These are phyloP conservation scores for Arenicola marina DNA, from an alignment of 2,888 invertebrate species.

Conservation along the genomic window DNA sequence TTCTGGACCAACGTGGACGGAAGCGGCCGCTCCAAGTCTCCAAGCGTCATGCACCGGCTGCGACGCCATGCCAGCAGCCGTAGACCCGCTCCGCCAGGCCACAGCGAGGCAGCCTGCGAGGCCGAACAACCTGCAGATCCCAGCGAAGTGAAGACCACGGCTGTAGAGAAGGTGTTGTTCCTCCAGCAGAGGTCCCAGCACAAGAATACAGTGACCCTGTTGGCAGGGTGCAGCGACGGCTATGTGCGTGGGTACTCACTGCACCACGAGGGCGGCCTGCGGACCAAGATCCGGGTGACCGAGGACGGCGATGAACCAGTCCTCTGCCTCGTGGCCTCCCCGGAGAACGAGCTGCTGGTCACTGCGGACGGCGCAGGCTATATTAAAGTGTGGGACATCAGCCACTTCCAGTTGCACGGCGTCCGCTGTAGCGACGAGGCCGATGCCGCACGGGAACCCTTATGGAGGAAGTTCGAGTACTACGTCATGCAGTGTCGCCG, in stretches of 20 bases:
- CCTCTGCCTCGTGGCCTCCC: conserved; percentile 61
- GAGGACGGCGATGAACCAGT: neutral
- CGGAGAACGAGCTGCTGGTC: conserved; percentile 71
- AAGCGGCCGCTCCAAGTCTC: no score
- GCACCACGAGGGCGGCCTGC: neutral
- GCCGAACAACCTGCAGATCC: no score
- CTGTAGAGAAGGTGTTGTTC: neutral
- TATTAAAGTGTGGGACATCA: conserved; percentile 34
- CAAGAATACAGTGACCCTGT: neutral
- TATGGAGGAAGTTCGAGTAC: neutral
- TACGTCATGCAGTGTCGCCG: neutral
- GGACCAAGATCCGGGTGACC: neutral
- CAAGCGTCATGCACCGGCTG: no score
- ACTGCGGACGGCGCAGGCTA: conserved; percentile 58
- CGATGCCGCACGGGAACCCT: neutral
- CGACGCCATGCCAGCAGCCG: no score
- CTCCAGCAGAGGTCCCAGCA: neutral
- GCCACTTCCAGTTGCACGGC: conserved; percentile 11
- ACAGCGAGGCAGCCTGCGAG: no score
- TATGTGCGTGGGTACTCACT: neutral
- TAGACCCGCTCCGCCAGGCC: no score
- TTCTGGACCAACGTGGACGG: neutral
- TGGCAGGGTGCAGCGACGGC: neutral
- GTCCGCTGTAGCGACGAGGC: neutral
- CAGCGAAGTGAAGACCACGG: no score